Base-by-base conservation (phyloP, 2,113 vertebrate species). In the Larimichthys crocea region DNA sequence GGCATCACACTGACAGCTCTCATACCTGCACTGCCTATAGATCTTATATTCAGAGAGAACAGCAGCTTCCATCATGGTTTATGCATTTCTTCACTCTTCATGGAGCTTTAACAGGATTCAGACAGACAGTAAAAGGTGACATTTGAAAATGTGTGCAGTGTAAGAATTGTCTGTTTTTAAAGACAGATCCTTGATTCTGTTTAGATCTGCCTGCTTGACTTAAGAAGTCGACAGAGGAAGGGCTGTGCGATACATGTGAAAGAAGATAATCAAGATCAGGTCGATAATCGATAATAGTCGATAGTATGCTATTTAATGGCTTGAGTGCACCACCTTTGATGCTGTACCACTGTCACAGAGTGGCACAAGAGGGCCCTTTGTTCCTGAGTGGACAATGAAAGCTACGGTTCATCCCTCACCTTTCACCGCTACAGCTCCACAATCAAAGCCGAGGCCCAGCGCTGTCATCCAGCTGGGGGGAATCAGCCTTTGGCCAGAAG, bases 361-460 rank as follows among this genome's bases (percentile, higher is more conserved):
- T 75, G 62, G 72, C 55, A 49, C 76, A 85, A 85, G 55, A 79
- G 20, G 15, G 77, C 66, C 64, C 71, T 92, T 93, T 93, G 83
- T 91, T 94, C 70, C 78, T 63, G 66, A 76, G 67, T 73, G 67
- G 82, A 91, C 87, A 88, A 84, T 82, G 79, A 86, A 79, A 82
- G 79, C 79, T 71, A 56, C 46, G 72, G 83, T 75, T 82, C 79
- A 79, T 79, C 71, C 63, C 76, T 88, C 78, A 89, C 65, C 86
- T 86, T 74, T 83, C 67, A 70, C 74, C 31, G 11, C 60, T 57
- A 15, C 68, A 80, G 66, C 40, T 57, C 22, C 11, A 48, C 73
- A 46, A 87, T 91, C 80, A 89, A 88, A 91, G 82, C 62, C 55
- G 50, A n/a, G 65, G 48, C 56, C 82, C 63, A 75, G 62, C 44